These are phyloP conservation scores for Neodon shergylaensis DNA, from an alignment of 2,113 vertebrate genomes.

Conservation along the genomic window DNA sequence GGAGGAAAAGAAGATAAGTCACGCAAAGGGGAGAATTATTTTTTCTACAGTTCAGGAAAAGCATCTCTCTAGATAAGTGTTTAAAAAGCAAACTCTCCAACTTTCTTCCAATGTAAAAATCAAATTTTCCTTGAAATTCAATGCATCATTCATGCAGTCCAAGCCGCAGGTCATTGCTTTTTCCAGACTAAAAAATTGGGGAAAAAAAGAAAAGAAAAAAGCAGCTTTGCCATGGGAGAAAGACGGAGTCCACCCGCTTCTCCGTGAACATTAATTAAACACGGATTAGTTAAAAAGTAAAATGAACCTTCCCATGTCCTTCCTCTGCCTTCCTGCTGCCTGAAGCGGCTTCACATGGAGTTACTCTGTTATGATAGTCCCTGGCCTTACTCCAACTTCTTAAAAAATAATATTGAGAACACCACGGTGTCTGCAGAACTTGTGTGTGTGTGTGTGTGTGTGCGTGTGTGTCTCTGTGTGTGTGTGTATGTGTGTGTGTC, in stretches of 20 bases:
- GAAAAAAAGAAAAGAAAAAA: not conserved
- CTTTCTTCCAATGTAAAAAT: conserved; percentile 65
- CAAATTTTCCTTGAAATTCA: conserved; percentile 39
- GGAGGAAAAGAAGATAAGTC: conserved; percentile 80
- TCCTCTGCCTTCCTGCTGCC: conserved; percentile 30
- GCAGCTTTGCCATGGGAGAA: not conserved
- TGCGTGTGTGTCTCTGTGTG: not conserved
- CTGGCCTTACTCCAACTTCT: conserved; percentile 32
- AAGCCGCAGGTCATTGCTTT: not conserved
- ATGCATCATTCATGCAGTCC: conserved; percentile 26
- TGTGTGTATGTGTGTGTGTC: not conserved
- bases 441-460: not conserved
- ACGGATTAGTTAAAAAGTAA: conserved; percentile 56
- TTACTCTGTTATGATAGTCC: conserved; percentile 42
- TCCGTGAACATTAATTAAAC: conserved; percentile 67
- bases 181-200: not conserved
- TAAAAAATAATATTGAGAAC: not conserved
- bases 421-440: not conserved
- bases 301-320: not conserved
- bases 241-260: not conserved
- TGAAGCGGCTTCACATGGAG: not conserved
- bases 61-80: conserved; percentile 69
- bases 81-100: conserved; percentile 55
- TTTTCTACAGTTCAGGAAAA: conserved; percentile 69
- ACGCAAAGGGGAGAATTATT: conserved; percentile 62